Percentiles rank a stretch among this genome's conserved stretches.
Evolutionary conservation across 1,140 invertebrate species (phyloP).

Genomic region (Arctopsyche grandis): DNA sequence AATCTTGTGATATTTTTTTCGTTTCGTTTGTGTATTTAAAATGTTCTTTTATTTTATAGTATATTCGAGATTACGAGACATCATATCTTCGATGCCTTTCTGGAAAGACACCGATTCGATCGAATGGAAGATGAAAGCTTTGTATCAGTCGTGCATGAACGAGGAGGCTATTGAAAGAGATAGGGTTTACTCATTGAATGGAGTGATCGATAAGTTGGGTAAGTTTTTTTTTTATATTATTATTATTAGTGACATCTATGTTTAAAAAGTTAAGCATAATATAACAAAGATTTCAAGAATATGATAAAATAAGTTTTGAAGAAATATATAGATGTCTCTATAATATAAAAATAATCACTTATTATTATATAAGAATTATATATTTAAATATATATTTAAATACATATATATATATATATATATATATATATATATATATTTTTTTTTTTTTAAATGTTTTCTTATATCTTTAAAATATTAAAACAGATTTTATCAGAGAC

Average conservation of each 20-base stretch:
- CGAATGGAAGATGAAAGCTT: not conserved
- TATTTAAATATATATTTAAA: constrained; percentile 14
- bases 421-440: not conserved
- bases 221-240: not conserved
- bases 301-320: too few species aligned
- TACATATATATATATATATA: constrained; percentile 33
- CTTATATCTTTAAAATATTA: too few species aligned
- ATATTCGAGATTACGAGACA: not conserved
- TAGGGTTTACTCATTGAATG: not conserved
- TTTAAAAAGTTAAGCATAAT: too few species aligned
- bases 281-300: too few species aligned
- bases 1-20: too few species aligned
- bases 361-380: not conserved
- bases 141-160: not conserved
- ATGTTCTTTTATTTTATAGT: too few species aligned
- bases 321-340: too few species aligned
- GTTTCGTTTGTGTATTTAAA: too few species aligned
- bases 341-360: not conserved
- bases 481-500: too few species aligned
- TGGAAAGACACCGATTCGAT: not conserved
- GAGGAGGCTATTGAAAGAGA: not conserved
- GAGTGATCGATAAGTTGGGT: not conserved
- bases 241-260: too few species aligned
- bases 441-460: too few species aligned
- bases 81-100: not conserved